Evolutionary conservation across 2,797 vertebrate genomes (phyloP).

Genomic region (Odontamblyopus rebecca): DNA sequence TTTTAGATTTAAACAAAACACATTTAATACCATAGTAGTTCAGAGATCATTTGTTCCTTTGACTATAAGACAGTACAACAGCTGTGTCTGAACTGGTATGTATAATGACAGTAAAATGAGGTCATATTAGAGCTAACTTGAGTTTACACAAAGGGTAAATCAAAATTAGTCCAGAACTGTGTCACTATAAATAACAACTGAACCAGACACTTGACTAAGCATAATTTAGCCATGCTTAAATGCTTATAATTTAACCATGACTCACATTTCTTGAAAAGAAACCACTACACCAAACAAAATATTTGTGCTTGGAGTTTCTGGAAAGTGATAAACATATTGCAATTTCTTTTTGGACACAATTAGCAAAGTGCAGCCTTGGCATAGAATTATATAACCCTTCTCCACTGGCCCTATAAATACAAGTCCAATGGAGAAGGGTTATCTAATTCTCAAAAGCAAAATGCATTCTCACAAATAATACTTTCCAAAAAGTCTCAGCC

Average conservation of each 20-base stretch:
- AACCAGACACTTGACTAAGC: not conserved
- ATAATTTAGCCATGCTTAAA: too few relatives aligned
- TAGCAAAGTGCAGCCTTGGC: not conserved
- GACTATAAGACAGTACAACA: too few relatives aligned
- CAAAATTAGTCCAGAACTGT: not conserved
- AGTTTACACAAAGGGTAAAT: not conserved
- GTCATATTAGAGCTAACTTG: not conserved
- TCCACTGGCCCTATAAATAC: too few relatives aligned
- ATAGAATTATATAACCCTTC: not conserved
- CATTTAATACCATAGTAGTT: not conserved
- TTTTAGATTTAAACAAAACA: not conserved
- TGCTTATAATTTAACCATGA: too few relatives aligned
- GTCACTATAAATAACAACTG: not conserved
- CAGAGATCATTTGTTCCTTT: too few relatives aligned
- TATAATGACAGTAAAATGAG: not conserved
- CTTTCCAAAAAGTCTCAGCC: not conserved
- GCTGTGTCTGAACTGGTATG: too few relatives aligned
- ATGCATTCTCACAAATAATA: not conserved
- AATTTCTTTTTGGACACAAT: too few relatives aligned
- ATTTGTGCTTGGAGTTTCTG: not conserved
- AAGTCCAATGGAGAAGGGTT: too few relatives aligned
- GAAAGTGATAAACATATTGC: not conserved
- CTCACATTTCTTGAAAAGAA: too few relatives aligned
- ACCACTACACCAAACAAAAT: not conserved
- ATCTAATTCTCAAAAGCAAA: not conserved